Conservation (phyloP, 2,888 invertebrate genomes). For the Mimas tiliae region DNA sequence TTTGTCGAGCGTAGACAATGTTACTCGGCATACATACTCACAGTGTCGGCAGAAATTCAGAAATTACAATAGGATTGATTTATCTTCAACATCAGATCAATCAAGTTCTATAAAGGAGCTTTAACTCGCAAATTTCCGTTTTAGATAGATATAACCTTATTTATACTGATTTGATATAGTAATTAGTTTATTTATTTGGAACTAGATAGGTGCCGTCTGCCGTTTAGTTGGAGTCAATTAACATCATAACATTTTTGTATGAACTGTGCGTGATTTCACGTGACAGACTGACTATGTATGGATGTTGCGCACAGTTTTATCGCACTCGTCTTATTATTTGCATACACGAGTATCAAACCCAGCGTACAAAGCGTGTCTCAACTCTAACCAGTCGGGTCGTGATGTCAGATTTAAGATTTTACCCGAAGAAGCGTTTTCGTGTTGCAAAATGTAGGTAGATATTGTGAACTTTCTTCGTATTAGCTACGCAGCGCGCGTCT, state of each 20-base stretch:
- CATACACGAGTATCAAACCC: neutral
- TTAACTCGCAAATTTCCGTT: too few species aligned
- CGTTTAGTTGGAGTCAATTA: neutral
- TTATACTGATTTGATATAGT: too few species aligned
- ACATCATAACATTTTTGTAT: neutral
- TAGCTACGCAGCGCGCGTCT: constrained; percentile 52
- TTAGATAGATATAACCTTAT: too few species aligned
- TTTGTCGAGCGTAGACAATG: too few species aligned
- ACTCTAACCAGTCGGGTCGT: constrained; percentile 37
- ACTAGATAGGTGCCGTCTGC: neutral
- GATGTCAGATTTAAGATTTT: constrained; percentile 44
- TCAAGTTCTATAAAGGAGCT: too few species aligned
- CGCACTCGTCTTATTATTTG: neutral
- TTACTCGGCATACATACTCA: too few species aligned
- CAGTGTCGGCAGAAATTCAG: too few species aligned
- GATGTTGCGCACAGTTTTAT: neutral
- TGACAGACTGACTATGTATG: neutral
- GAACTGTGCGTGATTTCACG: neutral
- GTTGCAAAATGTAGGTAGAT: constrained; percentile 47
- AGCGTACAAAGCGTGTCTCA: neutral
- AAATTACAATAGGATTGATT: too few species aligned
- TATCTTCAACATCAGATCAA: too few species aligned
- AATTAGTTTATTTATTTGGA: neutral
- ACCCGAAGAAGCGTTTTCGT: constrained; percentile 42
- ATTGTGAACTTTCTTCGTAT: constrained; percentile 52